These are phyloP conservation scores for Microctonus aethiopoides DNA, from an alignment of 2,888 invertebrate genomes.

Conservation along the genomic window DNA sequence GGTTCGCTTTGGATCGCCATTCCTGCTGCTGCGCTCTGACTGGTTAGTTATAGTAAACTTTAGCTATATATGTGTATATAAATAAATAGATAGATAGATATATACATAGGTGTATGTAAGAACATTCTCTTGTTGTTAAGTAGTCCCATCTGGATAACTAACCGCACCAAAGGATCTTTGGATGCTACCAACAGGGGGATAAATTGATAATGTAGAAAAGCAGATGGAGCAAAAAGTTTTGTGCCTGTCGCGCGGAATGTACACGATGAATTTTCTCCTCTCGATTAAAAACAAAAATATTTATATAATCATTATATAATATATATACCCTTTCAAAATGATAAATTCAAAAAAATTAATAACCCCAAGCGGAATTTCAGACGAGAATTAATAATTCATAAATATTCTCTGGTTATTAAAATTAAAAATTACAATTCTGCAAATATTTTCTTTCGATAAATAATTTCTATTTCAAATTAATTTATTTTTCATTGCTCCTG, in stretches of 20 bases:
- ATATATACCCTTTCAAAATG: too few relatives aligned
- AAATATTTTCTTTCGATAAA: too few relatives aligned
- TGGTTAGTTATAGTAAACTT: background rate
- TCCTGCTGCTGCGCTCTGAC: constrained; percentile 4
- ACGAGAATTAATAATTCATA: too few relatives aligned
- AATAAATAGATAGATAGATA: too few relatives aligned
- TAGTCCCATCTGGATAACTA: constrained; percentile 44
- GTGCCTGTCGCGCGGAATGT: constrained; percentile 37
- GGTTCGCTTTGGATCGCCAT: constrained; percentile 34
- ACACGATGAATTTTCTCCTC: constrained; percentile 11
- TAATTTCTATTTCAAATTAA: too few relatives aligned
- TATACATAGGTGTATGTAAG: background rate
- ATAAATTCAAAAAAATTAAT: too few relatives aligned
- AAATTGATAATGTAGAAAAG: constrained; percentile 34
- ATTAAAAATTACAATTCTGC: too few relatives aligned
- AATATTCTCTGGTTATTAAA: too few relatives aligned
- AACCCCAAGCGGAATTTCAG: too few relatives aligned
- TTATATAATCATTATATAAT: background rate
- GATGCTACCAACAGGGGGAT: constrained; percentile 20
- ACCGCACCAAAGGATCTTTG: constrained; percentile 34
- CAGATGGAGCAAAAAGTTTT: background rate
- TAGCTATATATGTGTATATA: background rate
- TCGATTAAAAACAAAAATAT: background rate
- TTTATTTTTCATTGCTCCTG: too few relatives aligned
- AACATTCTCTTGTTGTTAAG: constrained; percentile 40